phyloP scores from a whole-genome alignment of 2,888 invertebrate genomes.

The Monopis laevigella region DNA sequence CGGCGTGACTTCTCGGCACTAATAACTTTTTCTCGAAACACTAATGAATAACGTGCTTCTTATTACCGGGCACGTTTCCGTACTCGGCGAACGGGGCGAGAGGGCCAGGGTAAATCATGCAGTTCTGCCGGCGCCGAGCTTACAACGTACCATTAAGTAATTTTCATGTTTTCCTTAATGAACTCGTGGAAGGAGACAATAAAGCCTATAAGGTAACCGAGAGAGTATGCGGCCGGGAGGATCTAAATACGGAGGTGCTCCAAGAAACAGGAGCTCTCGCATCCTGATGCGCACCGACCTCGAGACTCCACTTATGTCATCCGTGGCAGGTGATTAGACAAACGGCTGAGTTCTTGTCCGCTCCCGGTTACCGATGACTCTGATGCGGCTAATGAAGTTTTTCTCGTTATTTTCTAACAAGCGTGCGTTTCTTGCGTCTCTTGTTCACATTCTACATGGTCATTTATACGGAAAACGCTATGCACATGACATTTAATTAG shows the following conservation, averaged over 20 bases:
- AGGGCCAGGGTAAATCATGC: slow-evolving; percentile 15
- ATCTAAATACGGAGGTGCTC: no score
- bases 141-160: slow-evolving; percentile 45
- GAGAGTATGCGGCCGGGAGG: no score
- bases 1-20: slow-evolving; percentile 44
- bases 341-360: slow-evolving; percentile 3
- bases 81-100: no score
- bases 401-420: slow-evolving; percentile 29
- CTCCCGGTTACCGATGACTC: slow-evolving; percentile 6
- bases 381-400: slow-evolving; percentile 22
- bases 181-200: slow-evolving; percentile 27
- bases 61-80: slow-evolving; percentile 59
- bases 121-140: slow-evolving; percentile 43
- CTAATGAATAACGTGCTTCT: slow-evolving; percentile 59
- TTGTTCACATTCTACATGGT: slow-evolving; percentile 30
- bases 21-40: slow-evolving; percentile 61
- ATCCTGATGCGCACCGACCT: not conserved
- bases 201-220: no score
- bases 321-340: slow-evolving; percentile 5
- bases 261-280: not conserved
- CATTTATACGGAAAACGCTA: slow-evolving; percentile 39
- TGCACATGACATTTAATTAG: slow-evolving; percentile 51
- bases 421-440: slow-evolving; percentile 29
- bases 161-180: slow-evolving; percentile 41
- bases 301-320: not conserved